Evolutionary conservation across 2,113 vertebrate species (phyloP).

Genomic region (Chunga burmeisteri): DNA sequence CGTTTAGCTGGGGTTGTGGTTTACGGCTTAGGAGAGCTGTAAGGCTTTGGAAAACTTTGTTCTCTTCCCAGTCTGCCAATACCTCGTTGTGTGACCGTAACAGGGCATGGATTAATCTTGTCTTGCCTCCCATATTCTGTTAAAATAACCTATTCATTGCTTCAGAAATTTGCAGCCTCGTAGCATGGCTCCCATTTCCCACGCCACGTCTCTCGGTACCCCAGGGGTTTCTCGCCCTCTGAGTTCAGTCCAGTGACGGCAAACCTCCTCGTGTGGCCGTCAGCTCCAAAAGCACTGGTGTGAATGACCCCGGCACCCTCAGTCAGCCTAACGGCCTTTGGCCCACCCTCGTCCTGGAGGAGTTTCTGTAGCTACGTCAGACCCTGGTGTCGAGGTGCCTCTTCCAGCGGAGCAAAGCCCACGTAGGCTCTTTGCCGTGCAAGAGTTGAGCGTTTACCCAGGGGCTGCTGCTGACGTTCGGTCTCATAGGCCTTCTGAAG

Average conservation of each 20-base stretch:
- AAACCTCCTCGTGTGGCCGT: neutral
- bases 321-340: neutral
- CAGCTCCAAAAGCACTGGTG: neutral
- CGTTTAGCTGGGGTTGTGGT: neutral
- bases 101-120: neutral
- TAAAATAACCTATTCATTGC: neutral
- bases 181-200: neutral
- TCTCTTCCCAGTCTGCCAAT: neutral
- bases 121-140: neutral
- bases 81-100: rapidly evolving
- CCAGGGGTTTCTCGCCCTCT: neutral
- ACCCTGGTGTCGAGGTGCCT: neutral
- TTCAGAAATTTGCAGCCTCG: neutral
- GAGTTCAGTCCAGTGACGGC: neutral
- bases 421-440: neutral
- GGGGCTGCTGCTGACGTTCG: slow-evolving; percentile 12
- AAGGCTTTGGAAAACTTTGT: neutral
- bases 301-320: neutral
- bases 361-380: neutral
- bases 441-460: neutral
- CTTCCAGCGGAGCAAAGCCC: neutral
- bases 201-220: rapidly evolving
- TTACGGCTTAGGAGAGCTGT: neutral
- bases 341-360: neutral
- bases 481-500: slow-evolving; percentile 34